Conservation (phyloP, 2,113 vertebrate species). For the Ochotona princeps region DNA sequence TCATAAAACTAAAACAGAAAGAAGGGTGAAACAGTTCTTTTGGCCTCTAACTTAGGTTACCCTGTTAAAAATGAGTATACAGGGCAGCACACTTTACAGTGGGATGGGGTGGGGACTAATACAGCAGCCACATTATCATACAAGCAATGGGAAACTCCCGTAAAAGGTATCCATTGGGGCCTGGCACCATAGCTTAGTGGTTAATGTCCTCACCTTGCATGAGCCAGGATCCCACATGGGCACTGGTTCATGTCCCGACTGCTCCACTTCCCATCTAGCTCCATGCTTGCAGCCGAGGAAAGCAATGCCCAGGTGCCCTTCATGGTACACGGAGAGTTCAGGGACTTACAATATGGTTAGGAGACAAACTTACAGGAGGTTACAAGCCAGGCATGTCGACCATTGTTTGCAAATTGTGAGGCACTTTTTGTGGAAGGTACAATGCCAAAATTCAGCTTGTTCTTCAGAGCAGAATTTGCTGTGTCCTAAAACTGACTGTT, state of each 20-base stretch:
- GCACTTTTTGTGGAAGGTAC: neutral
- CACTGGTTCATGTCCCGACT: too few relatives aligned
- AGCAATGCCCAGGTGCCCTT: too few relatives aligned
- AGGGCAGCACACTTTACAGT: neutral
- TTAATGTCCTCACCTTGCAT: too few relatives aligned
- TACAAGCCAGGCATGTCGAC: neutral
- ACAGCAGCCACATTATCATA: neutral
- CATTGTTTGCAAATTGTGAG: neutral
- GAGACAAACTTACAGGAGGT: neutral
- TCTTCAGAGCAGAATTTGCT: conserved; percentile 33
- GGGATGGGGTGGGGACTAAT: neutral
- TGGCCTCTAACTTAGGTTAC: neutral
- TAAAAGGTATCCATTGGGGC: neutral
- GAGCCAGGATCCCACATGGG: too few relatives aligned
- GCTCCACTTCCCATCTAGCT: too few relatives aligned
- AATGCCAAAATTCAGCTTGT: neutral
- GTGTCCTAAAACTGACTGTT: neutral
- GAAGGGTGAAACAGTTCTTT: neutral
- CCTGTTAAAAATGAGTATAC: neutral
- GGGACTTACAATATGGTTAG: neutral
- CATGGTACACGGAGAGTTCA: neutral
- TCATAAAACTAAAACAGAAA: neutral
- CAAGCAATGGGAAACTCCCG: neutral
- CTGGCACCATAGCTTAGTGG: too few relatives aligned
- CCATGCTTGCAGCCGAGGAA: too few relatives aligned